Evolutionary conservation across 2,888 invertebrate genomes (phyloP), one percentile per base, ranked within the genome.

Genomic region (Carterocephalus palaemon): DNA sequence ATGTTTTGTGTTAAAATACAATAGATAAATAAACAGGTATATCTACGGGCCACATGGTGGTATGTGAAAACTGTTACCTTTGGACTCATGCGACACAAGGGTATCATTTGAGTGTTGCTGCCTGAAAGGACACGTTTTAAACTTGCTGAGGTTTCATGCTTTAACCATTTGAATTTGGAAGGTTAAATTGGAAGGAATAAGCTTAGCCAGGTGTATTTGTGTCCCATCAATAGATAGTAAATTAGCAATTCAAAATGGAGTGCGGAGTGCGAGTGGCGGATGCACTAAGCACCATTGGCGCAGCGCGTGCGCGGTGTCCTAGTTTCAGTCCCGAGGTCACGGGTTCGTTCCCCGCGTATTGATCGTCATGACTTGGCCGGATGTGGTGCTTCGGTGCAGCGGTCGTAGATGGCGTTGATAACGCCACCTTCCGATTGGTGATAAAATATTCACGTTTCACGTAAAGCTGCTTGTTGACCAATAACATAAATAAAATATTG

Each of bases 311-410:
- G 86, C 83, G 82, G 62, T 68, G 86, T 62, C 86, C 86, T 66
- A 85, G 74, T 83, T 86, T 63, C 52, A 43, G 56, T 54, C 56
- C 62, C 76, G 81, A 84, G 85, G 86, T 82, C 85, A 75, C 74
- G 75, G 75, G 86, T 84, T 86, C 86, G 76, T 85, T 86, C 83
- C 84, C 83, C 86, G 63, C 54, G 75, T 84, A 85, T 85, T 82
- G 84, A 85, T 85, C 85, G 83, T 78, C 77, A 79, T 74, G 50
- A 56, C 67, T 73, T 72, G 79, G 79, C 76, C 79, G 83, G 83
- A 85, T 83, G 73, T 72, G 58, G 67, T 64, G 66, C 70, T 66
- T 61, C 72, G 68, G 66, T 85, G 85, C 85, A 84, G 64, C 65
- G 72, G 73, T 74, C 63, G 56, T 70, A 57, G 59, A 69, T 60